These are phyloP conservation scores for Lethenteron reissneri DNA, from an alignment of 2,113 vertebrate species.

Conservation along the genomic window DNA sequence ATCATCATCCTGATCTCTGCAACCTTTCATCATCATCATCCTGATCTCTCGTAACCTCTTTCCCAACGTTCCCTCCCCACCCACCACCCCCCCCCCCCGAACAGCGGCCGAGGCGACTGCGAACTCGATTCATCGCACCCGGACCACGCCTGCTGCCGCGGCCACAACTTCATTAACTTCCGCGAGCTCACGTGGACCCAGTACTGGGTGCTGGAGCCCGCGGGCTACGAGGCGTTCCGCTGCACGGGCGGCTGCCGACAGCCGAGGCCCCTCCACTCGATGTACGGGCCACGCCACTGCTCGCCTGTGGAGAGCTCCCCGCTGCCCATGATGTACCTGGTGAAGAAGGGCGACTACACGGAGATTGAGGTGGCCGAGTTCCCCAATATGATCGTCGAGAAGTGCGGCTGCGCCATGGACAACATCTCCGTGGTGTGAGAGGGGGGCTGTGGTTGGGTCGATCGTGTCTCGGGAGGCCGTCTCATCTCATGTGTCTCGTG, in stretches of 20 bases:
- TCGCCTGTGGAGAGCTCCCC: slow-evolving; percentile 32
- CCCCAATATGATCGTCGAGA: slow-evolving; percentile 50
- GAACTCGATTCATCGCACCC: slow-evolving; percentile 13
- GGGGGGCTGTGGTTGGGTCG: too few species aligned
- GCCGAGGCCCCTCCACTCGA: slow-evolving; percentile 15
- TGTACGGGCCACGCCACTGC: slow-evolving; percentile 34
- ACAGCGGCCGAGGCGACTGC: slow-evolving; percentile 46
- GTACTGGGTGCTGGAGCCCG: slow-evolving; percentile 52
- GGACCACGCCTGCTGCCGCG: slow-evolving; percentile 35
- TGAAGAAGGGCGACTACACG: slow-evolving; percentile 51
- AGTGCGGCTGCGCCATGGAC: slow-evolving; percentile 38
- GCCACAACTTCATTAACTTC: slow-evolving; percentile 45
- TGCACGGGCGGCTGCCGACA: slow-evolving; percentile 40
- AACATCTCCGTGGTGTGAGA: slow-evolving; percentile 32
- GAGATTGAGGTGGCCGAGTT: slow-evolving; percentile 64
- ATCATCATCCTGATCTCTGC: too few species aligned
- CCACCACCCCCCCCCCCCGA: not conserved
- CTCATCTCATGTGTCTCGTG: too few species aligned
- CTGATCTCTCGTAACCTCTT: too few species aligned
- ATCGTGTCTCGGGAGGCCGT: too few species aligned
- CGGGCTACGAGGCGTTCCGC: slow-evolving; percentile 40
- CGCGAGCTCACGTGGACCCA: slow-evolving; percentile 40
- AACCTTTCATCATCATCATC: too few species aligned
- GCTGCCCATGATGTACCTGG: slow-evolving; percentile 56
- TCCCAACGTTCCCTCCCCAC: too few species aligned